Base-by-base conservation (phyloP, 2,797 vertebrate species). In the Spheniscus humboldti region DNA sequence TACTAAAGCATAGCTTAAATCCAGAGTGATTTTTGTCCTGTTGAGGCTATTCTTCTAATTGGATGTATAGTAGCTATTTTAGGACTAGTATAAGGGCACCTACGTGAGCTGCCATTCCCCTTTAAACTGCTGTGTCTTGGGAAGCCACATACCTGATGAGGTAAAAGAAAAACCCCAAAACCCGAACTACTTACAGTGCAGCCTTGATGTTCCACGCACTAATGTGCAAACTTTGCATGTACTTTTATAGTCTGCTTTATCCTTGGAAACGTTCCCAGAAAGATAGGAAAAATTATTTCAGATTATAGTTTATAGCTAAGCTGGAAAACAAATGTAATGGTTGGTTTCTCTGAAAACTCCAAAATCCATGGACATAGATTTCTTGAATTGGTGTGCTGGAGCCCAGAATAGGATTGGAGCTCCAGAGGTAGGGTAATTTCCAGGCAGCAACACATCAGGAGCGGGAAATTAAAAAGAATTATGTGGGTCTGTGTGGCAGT, bases 181-280 rank as follows among this genome's bases (percentile, higher is more conserved):
- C 7, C 27, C 31, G 62, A 92, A 37, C 41, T 92, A 97, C 97
- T 97, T 93, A 97, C 95, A 0, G 4, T 76, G 73, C 41, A 76
- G 52, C 20, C 76, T 94, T 28, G 69, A 43, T 66, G 17, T 13
- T 76, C 45, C 41, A 13, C 8, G 30, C 18, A 6, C 20, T 13
- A 33, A 22, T 18, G 48, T 82, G 55, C 35, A 35, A 71, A 55
- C 50, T 90, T 69, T n/a, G 10, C 35, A 2, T 11, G 73, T 27
- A 28, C 35, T 80, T 97, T 97, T 97, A 97, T 97, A 97, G 78
- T 39, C 62, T 80, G n/a, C 67, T 84, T 86, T 95, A 86, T 91
- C 95, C 53, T 94, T 95, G 96, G 87, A 88, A 94, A n/a, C 5
- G 47, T 59, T 93, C 45, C 88, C 63, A 48, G 73, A 94, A 94